A percentile compares a stretch with the other conserved stretches of the same genome.
phyloP scores from a whole-genome alignment of 1,140 invertebrate genomes.

The Lethocerus indicus region DNA sequence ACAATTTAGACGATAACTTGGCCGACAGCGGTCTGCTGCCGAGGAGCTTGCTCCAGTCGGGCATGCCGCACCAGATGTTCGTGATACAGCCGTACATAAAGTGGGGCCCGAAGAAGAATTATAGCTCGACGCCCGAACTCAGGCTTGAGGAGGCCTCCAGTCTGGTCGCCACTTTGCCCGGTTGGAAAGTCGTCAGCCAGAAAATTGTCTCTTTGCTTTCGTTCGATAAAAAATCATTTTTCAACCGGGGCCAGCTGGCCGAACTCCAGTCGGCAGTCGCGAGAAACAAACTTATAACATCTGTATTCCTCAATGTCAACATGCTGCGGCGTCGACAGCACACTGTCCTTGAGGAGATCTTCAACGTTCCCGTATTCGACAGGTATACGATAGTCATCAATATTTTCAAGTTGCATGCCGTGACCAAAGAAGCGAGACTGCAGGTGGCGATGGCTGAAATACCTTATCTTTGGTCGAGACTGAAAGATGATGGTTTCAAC shows the following conservation, averaged over 20 bases:
- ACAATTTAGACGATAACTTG: too few species aligned
- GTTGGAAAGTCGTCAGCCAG: conserved; percentile 49
- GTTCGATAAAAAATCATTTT: conserved; percentile 39
- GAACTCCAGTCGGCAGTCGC: conserved; percentile 29
- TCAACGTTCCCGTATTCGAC: conserved; percentile 56
- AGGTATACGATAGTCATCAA: conserved; percentile 69
- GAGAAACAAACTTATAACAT: conserved; percentile 31
- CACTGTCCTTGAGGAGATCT: conserved; percentile 33
- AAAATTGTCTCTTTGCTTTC: conserved; percentile 33
- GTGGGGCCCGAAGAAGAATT: conserved; percentile 43
- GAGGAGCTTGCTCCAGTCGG: background rate
- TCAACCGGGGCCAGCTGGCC: conserved; percentile 47
- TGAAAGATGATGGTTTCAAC: conserved; percentile 11
- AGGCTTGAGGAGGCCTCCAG: conserved; percentile 59
- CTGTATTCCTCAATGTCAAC: conserved; percentile 59
- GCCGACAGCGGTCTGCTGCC: too few species aligned
- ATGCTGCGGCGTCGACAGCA: conserved; percentile 45
- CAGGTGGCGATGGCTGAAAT: conserved; percentile 82
- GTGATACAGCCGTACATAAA: conserved; percentile 63
- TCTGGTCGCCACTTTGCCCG: conserved; percentile 47
- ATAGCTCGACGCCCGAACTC: conserved; percentile 36
- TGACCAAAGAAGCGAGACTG: conserved; percentile 60
- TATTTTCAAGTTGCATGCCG: conserved; percentile 67
- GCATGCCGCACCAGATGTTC: conserved; percentile 29
- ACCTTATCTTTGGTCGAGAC: conserved; percentile 45